Evolutionary conservation across 2,113 vertebrate genomes (phyloP).

Genomic region (Eurystomus gularis): DNA sequence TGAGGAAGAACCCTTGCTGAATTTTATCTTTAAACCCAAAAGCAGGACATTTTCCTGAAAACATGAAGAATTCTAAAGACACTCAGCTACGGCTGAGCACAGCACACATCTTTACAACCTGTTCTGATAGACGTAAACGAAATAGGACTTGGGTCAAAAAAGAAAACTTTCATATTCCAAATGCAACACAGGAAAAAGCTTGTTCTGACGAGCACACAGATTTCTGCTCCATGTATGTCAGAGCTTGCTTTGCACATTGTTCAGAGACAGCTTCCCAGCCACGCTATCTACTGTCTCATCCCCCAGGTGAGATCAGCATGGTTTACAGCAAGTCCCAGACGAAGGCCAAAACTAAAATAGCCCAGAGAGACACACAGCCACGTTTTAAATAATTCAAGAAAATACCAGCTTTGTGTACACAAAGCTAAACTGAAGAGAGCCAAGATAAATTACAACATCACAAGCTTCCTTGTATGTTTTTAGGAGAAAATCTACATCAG

Average conservation of each 20-base stretch:
- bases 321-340: background rate
- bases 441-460: background rate
- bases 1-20: background rate
- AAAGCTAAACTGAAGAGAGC: background rate
- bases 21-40: background rate
- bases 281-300: background rate
- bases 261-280: background rate
- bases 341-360: background rate
- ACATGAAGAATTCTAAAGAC: background rate
- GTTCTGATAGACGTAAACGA: rapidly evolving
- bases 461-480: background rate
- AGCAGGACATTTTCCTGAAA: background rate
- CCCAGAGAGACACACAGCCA: background rate
- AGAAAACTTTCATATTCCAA: background rate
- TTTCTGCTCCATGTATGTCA: background rate
- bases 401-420: background rate
- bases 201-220: background rate
- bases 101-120: background rate
- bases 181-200: background rate
- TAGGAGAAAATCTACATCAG: background rate
- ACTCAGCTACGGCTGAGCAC: background rate
- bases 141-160: background rate
- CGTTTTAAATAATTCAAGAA: slow-evolving; percentile 27
- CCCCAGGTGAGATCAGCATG: background rate
- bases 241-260: background rate